Conservation (phyloP, 2,888 invertebrate genomes). For the Rutpela maculata region DNA sequence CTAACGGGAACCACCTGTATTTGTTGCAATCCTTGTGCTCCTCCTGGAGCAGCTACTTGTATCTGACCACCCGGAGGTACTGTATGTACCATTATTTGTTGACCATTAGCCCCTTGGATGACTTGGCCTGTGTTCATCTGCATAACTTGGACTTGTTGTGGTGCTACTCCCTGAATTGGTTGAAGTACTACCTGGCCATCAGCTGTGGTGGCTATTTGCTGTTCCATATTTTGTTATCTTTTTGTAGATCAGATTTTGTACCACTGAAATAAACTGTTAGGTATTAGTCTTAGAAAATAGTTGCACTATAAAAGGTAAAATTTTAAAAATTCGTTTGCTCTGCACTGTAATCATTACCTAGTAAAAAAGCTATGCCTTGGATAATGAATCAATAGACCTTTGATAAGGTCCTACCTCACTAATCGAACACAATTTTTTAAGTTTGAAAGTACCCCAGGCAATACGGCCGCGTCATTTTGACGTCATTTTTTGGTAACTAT, state of each 20-base stretch:
- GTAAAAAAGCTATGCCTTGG: too few species aligned
- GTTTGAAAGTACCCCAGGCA: too few species aligned
- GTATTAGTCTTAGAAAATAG: not conserved
- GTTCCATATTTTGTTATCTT: slow-evolving; percentile 75
- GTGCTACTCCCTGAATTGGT: slow-evolving; percentile 74
- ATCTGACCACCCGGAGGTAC: slow-evolving; percentile 79
- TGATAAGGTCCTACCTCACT: too few species aligned
- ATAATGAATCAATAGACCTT: too few species aligned
- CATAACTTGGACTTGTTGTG: slow-evolving; percentile 80
- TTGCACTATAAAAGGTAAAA: too few species aligned
- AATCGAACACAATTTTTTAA: too few species aligned
- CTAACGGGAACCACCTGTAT: slow-evolving; percentile 86
- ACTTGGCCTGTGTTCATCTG: slow-evolving; percentile 79
- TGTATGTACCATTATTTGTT: slow-evolving; percentile 84
- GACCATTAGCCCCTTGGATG: slow-evolving; percentile 81
- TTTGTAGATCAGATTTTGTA: not conserved
- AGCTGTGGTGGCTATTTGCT: slow-evolving; percentile 74
- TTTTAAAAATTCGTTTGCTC: too few species aligned
- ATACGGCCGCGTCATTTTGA: too few species aligned
- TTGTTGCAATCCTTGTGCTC: slow-evolving; percentile 81
- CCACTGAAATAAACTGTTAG: slow-evolving; percentile 13
- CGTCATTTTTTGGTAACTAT: too few species aligned
- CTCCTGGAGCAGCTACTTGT: slow-evolving; percentile 77
- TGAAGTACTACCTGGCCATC: slow-evolving; percentile 81
- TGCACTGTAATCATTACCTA: too few species aligned